Conservation (phyloP, 1,140 invertebrate species). For the Tribolium madens region DNA sequence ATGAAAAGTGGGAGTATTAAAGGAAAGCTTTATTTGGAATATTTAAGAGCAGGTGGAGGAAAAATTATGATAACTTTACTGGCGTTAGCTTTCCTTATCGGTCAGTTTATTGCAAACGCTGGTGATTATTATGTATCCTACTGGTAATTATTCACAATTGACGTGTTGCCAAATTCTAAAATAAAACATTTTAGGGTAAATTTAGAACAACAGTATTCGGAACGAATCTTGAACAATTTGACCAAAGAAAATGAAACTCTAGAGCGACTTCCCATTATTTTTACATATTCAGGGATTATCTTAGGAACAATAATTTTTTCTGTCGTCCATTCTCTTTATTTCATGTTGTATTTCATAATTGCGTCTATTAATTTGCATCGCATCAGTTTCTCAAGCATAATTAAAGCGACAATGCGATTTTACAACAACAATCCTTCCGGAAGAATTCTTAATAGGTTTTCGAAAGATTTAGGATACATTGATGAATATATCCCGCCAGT, state of each 20-base stretch:
- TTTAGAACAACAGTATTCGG: constrained; percentile 60
- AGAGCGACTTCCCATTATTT: constrained; percentile 60
- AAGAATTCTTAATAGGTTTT: constrained; percentile 69
- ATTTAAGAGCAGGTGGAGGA: constrained; percentile 73
- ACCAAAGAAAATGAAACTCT: constrained; percentile 52
- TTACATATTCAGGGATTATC: constrained; percentile 71
- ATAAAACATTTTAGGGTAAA: constrained; percentile 59
- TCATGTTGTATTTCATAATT: constrained; percentile 58
- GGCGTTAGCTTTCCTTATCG: constrained; percentile 69
- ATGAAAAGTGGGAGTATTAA: constrained; percentile 71
- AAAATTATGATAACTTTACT: constrained; percentile 68
- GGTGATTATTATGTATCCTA: constrained; percentile 77
- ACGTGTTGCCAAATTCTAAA: background rate
- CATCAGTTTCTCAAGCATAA: constrained; percentile 73
- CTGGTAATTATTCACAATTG: constrained; percentile 67
- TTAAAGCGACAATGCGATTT: constrained; percentile 72
- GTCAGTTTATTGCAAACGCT: constrained; percentile 75
- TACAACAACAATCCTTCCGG: constrained; percentile 72
- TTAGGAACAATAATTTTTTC: constrained; percentile 72
- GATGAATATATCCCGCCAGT: constrained; percentile 62
- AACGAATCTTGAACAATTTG: constrained; percentile 45
- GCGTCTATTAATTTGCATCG: constrained; percentile 71
- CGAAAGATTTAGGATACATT: constrained; percentile 66
- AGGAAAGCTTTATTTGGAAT: constrained; percentile 70
- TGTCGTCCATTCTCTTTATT: constrained; percentile 57